Conservation (phyloP, 2,888 invertebrate genomes). For the Lymantria dispar region DNA sequence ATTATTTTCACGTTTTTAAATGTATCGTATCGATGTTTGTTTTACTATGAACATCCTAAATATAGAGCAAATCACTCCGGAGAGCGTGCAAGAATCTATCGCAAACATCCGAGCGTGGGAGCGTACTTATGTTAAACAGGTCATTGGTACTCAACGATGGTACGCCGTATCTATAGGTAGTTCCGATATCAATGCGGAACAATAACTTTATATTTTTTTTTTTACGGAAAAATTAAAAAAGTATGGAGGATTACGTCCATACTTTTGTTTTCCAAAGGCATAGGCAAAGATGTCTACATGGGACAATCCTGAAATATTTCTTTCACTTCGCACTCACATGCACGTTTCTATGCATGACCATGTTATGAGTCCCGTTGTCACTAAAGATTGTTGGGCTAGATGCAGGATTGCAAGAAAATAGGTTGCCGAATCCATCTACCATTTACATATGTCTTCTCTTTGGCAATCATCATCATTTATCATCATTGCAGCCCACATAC, state of each 20-base stretch:
- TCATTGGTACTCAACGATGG: slow-evolving; percentile 78
- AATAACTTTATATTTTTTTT: slow-evolving; percentile 18
- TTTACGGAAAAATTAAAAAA: neutral
- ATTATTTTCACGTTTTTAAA: slow-evolving; percentile 57
- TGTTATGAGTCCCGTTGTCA: no score
- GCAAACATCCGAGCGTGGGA: slow-evolving; percentile 72
- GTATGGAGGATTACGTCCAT: neutral
- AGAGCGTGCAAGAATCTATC: slow-evolving; percentile 81
- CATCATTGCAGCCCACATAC: no score
- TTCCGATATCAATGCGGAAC: slow-evolving; percentile 22
- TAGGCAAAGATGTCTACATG: no score
- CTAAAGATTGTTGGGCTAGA: no score
- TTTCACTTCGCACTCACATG: no score
- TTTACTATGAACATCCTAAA: slow-evolving; percentile 77
- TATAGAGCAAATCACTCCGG: slow-evolving; percentile 80
- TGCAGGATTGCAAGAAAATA: no score
- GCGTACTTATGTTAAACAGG: slow-evolving; percentile 77
- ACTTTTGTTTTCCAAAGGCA: no score
- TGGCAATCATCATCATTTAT: no score
- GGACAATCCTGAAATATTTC: no score
- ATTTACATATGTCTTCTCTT: no score
- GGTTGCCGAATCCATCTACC: no score
- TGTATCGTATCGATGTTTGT: slow-evolving; percentile 70
- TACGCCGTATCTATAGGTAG: slow-evolving; percentile 61
- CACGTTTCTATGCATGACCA: no score